Conservation (phyloP, 2,888 invertebrate genomes). For the Scaptomyza polygonia region DNA sequence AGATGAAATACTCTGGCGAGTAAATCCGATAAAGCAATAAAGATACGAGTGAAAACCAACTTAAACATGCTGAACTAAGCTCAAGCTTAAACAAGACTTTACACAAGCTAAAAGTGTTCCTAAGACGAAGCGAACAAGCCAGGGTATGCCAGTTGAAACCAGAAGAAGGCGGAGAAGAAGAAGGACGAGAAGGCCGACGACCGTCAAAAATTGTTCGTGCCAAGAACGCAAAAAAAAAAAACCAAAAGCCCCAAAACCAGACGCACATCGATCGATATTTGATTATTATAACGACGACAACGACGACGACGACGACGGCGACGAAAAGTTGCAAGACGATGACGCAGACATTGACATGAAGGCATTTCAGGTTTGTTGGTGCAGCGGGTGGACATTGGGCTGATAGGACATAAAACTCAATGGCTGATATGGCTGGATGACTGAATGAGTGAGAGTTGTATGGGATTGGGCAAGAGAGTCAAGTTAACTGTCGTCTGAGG, state of each 20-base stretch:
- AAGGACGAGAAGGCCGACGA: not conserved
- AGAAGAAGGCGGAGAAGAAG: slow-evolving; percentile 25
- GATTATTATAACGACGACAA: slow-evolving; percentile 72
- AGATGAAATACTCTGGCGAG: not conserved
- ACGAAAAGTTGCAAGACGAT: slow-evolving; percentile 56
- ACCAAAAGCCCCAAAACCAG: slow-evolving; percentile 81
- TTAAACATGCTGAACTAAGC: not conserved
- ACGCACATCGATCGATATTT: slow-evolving; percentile 82
- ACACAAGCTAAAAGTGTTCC: too few species aligned
- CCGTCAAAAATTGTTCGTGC: slow-evolving; percentile 59
- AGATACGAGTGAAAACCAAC: not conserved
- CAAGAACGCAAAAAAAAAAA: slow-evolving; percentile 58
- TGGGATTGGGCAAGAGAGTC: too few species aligned
- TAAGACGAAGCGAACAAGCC: too few species aligned
- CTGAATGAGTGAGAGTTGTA: not conserved
- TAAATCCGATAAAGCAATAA: not conserved
- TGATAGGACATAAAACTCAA: slow-evolving; percentile 56
- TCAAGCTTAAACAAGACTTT: not conserved
- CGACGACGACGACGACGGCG: slow-evolving; percentile 34
- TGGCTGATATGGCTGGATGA: slow-evolving; percentile 13
- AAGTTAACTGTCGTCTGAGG: slow-evolving; percentile 26
- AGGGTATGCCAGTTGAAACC: slow-evolving; percentile 1
- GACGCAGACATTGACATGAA: slow-evolving; percentile 53
- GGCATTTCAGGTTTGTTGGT: slow-evolving; percentile 1
- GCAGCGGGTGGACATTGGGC: slow-evolving; percentile 35